Conservation (phyloP, 2,797 vertebrate genomes). For the Pangasius krempfi region DNA sequence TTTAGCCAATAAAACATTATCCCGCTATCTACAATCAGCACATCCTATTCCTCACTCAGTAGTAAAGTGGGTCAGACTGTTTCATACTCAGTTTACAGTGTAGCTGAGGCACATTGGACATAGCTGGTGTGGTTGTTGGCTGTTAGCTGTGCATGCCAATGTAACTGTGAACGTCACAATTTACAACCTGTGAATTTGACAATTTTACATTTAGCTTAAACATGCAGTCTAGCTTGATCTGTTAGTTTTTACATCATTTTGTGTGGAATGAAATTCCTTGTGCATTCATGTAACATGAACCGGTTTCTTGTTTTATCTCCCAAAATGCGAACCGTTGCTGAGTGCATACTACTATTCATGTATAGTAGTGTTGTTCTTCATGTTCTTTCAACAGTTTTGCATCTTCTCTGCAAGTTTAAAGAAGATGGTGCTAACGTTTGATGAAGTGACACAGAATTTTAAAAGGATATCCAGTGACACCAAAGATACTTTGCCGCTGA, state of each 20-base stretch:
- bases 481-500: constrained; percentile 42
- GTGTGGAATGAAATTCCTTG: not conserved
- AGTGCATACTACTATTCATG: not conserved
- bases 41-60: not conserved
- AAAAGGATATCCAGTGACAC: constrained; percentile 38
- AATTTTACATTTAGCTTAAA: constrained; percentile 9
- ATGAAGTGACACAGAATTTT: constrained; percentile 9
- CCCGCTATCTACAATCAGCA: not conserved
- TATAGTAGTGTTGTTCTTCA: not conserved
- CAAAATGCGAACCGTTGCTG: constrained; percentile 4
- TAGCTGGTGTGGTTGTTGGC: not conserved
- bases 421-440: constrained; percentile 39
- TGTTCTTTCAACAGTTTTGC: constrained; percentile 22
- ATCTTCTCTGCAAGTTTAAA: constrained; percentile 12
- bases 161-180: not conserved
- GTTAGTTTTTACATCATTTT: not conserved
- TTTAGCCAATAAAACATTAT: not conserved
- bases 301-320: not conserved
- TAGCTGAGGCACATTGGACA: not conserved
- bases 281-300: not conserved
- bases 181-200: constrained; percentile 20
- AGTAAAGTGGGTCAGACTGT: not conserved
- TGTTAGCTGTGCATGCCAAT: constrained; percentile 1
- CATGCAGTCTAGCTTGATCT: not conserved
- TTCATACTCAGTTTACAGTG: not conserved